Percentiles rank a stretch among this genome's conserved stretches.
These are phyloP conservation scores for Ormyrus nitidulus DNA, from an alignment of 2,888 invertebrate species.

Conservation along the genomic window DNA sequence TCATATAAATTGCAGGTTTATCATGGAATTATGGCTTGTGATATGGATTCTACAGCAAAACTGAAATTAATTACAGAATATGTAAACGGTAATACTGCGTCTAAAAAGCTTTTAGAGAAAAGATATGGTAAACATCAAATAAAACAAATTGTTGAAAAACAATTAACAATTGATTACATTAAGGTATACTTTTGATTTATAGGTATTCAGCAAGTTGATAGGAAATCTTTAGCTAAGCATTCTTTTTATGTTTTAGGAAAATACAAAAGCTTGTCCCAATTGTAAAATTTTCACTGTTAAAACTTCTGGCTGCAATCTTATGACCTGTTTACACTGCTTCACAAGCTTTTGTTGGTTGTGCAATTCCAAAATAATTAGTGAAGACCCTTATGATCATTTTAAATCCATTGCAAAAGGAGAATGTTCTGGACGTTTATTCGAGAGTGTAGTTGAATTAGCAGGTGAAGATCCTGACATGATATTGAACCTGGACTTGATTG, in stretches of 20 bases:
- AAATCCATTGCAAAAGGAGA: not conserved
- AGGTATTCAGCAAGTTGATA: not conserved
- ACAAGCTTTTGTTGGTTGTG: conserved; percentile 65
- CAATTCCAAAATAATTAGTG: conserved; percentile 54
- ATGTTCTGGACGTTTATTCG: conserved; percentile 62
- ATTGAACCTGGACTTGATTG: conserved; percentile 8
- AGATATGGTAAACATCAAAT: conserved; percentile 65
- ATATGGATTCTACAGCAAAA: conserved; percentile 54
- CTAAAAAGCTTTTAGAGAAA: conserved; percentile 59
- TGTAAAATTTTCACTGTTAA: conserved; percentile 62
- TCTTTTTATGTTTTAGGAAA: conserved; percentile 58
- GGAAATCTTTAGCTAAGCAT: not conserved
- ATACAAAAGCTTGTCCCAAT: conserved; percentile 63
- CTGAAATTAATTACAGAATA: conserved; percentile 61
- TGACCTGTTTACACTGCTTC: conserved; percentile 61
- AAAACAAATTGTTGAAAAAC: conserved; percentile 61
- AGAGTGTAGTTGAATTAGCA: conserved; percentile 44
- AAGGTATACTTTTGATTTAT: conserved; percentile 57
- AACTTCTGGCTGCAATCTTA: conserved; percentile 63
- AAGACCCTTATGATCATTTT: conserved; percentile 64
- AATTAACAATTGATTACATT: conserved; percentile 62
- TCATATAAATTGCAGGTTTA: conserved; percentile 59
- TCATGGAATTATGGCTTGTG: conserved; percentile 64
- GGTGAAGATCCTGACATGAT: conserved; percentile 15
- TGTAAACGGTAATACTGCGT: conserved; percentile 49